phyloP scores from a whole-genome alignment of 2,888 invertebrate genomes.

The Drosophila prostipennis region DNA sequence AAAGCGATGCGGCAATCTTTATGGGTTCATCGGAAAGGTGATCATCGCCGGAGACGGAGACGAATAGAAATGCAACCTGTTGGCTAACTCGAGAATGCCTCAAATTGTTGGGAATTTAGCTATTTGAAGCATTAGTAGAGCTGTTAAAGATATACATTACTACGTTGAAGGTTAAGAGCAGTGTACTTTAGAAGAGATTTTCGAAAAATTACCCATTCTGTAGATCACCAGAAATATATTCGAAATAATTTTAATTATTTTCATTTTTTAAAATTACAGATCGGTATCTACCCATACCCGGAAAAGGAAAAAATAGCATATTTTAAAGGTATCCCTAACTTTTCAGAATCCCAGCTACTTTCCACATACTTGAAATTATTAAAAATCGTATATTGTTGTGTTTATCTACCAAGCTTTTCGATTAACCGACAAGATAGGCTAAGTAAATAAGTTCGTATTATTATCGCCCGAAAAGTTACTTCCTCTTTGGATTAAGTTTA shows the following conservation, averaged over 20 bases:
- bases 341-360: no score
- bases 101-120: constrained; percentile 59
- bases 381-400: no score
- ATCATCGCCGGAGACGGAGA: constrained; percentile 44
- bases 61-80: constrained; percentile 67
- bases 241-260: no score
- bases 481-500: neutral
- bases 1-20: constrained; percentile 75
- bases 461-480: neutral
- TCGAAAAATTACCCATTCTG: neutral
- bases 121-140: constrained; percentile 34
- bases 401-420: neutral
- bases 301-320: no score
- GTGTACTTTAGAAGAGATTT: no score
- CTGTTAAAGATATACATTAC: neutral
- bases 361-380: no score
- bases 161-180: neutral
- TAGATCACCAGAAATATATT: no score
- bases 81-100: constrained; percentile 58
- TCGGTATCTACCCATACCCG: no score
- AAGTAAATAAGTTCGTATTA: neutral
- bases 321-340: no score
- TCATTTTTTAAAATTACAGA: no score
- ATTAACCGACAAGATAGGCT: neutral
- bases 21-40: constrained; percentile 77